A percentile compares a stretch with the other conserved stretches of the same genome.
These are phyloP conservation scores for Pollenia griseotomentosa DNA, from an alignment of 2,888 invertebrate species.

Conservation along the genomic window DNA sequence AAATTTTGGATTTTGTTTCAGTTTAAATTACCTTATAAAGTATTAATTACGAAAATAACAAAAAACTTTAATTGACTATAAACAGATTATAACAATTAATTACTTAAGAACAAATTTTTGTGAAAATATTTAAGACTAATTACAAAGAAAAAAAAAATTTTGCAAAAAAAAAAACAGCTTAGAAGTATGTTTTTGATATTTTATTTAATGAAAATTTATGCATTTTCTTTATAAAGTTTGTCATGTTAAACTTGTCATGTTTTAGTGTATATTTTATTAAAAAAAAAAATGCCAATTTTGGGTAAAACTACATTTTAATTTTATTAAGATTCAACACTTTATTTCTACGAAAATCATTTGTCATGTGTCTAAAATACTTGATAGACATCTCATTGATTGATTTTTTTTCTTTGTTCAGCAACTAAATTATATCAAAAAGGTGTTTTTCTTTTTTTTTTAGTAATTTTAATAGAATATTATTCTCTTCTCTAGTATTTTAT, in stretches of 20 bases:
- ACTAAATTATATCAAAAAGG: constrained; percentile 6
- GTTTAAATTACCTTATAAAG: constrained; percentile 27
- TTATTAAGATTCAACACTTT: constrained; percentile 71
- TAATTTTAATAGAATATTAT: constrained; percentile 30
- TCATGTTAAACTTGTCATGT: constrained; percentile 70
- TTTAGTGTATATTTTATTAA: background rate
- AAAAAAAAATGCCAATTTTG: constrained; percentile 52
- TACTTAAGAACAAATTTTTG: constrained; percentile 7
- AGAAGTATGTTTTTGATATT: background rate
- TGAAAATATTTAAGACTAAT: constrained; percentile 30
- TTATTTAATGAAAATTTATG: constrained; percentile 17
- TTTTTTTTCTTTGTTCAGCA: constrained; percentile 26
- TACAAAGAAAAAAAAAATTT: constrained; percentile 51
- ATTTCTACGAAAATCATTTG: constrained; percentile 66
- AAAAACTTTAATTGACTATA: constrained; percentile 50
- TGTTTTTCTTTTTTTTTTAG: constrained; percentile 14
- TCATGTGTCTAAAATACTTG: constrained; percentile 59
- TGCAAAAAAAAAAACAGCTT: background rate
- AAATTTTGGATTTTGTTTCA: background rate
- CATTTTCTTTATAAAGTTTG: constrained; percentile 59
- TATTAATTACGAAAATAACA: constrained; percentile 46
- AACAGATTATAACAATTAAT: constrained; percentile 56
- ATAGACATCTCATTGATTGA: constrained; percentile 56
- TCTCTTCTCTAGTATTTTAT: background rate
- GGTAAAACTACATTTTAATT: constrained; percentile 60